Evolutionary conservation across 2,113 vertebrate genomes (phyloP).

Genomic region (Hepsetus odoe): DNA sequence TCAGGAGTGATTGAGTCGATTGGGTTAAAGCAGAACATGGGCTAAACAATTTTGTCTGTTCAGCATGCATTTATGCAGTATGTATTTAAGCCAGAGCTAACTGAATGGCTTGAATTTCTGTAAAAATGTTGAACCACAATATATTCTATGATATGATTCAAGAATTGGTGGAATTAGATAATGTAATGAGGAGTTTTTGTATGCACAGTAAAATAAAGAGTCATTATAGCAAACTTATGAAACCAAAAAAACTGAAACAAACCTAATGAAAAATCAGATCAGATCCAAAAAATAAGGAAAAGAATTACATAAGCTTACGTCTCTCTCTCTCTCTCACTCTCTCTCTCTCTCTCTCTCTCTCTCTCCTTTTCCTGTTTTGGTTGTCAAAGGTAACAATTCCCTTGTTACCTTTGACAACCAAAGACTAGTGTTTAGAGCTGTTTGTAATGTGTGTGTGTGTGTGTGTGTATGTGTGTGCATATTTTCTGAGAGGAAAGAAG

Average conservation of each 20-base stretch:
- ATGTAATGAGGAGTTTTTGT: not conserved
- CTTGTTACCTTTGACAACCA: too few species aligned
- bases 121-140: conserved; percentile 24
- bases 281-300: too few species aligned
- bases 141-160: conserved; percentile 22
- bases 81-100: not conserved
- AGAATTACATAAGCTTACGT: conserved; percentile 36
- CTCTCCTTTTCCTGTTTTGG: not conserved
- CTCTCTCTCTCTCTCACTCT: not conserved
- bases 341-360: not conserved
- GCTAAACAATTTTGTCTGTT: not conserved
- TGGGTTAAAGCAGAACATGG: conserved; percentile 5
- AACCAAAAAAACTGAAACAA: not conserved
- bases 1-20: conserved; percentile 26
- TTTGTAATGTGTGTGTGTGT: conserved; percentile 7
- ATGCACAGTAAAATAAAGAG: not conserved
- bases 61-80: not conserved
- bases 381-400: conserved; percentile 12
- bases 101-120: conserved; percentile 36
- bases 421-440: conserved; percentile 30
- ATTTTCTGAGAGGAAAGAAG: not conserved
- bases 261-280: not conserved
- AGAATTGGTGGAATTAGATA: not conserved
- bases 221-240: conserved; percentile 3
- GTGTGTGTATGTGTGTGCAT: conserved; percentile 15